These are phyloP conservation scores for Penaeus vannamei DNA, from an alignment of 1,140 invertebrate genomes.

Conservation along the genomic window DNA sequence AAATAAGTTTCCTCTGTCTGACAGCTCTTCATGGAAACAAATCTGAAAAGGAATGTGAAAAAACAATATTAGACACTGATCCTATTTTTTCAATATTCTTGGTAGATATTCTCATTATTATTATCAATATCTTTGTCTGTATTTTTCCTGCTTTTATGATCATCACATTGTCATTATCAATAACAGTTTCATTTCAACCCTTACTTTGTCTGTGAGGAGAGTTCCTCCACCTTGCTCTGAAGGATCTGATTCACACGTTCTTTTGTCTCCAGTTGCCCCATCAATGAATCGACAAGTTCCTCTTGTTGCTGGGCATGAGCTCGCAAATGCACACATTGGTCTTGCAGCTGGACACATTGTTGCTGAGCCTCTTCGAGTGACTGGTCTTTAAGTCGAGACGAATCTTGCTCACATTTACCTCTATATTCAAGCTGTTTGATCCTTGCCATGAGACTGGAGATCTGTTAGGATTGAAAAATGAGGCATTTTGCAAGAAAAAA, in stretches of 20 bases:
- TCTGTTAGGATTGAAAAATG: background rate
- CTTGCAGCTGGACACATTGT: slow-evolving; percentile 37
- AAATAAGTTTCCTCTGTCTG: slow-evolving; percentile 42
- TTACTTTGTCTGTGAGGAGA: slow-evolving; percentile 58
- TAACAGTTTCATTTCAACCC: background rate
- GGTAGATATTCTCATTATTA: too few species aligned
- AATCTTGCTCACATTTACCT: slow-evolving; percentile 44
- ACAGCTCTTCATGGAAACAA: slow-evolving; percentile 60
- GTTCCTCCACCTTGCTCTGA: slow-evolving; percentile 43
- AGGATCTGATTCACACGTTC: slow-evolving; percentile 42
- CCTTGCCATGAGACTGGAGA: slow-evolving; percentile 28
- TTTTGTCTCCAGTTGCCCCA: slow-evolving; percentile 51
- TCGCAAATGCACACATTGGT: slow-evolving; percentile 36
- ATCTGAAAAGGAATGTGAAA: slow-evolving; percentile 28
- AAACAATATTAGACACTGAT: background rate
- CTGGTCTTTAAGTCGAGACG: slow-evolving; percentile 27
- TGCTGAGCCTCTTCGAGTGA: slow-evolving; percentile 43
- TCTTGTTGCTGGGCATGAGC: slow-evolving; percentile 46
- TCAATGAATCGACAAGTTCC: slow-evolving; percentile 48
- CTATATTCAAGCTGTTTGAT: slow-evolving; percentile 51
- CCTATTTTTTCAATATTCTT: too few species aligned
- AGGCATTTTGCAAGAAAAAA: background rate
- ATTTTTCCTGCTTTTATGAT: too few species aligned
- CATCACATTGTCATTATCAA: too few species aligned
- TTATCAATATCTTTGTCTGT: too few species aligned